Base-by-base conservation (phyloP, 2,888 invertebrate genomes). In the Tortricodes alternella region DNA sequence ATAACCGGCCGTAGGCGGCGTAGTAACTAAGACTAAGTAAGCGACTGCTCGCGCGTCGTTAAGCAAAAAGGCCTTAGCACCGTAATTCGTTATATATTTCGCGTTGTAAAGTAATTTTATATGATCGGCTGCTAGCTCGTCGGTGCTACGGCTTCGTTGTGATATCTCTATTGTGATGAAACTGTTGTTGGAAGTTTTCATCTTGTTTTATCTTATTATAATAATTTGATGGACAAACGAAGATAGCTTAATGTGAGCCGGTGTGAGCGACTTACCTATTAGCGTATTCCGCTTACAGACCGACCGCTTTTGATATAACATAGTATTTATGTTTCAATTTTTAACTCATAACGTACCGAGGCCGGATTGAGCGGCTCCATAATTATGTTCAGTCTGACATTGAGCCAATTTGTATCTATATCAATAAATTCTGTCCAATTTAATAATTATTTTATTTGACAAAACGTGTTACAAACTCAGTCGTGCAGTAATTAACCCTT, bases 251-350 rank as follows among this genome's bases (percentile, higher is more conserved):
- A 73, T 48, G 62, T 67, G 67, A 74, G 76, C 70, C 70, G 68
- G 74, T 73, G 68, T 71, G 66, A 73, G 67, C 67, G 65, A 68
- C 67, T 71, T 72, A 68, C 64, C 69, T 69, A 65, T 63, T 68
- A 71, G 71, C 73, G 74, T 76, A 78, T 71, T 73, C 78, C 69
- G 84, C 86, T 83, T 80, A 73, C 74, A 66, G 74, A 73, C 74
- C 70, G 81, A 75, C 62, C 73, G 85, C 84, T 83, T 85, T 83
- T 80, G 67, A 68, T 77, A 81, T 88, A 89, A 89, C 88, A 88
- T 89, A 88, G 85, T 88, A 82, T 86, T 88, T 89, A 89, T 86
- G 89, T 88, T 89, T 87, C 78, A 70, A 77, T 80, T 84, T n/a
- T 82, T 81, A 84, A 85, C 80, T 79, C 73, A 58, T 58, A 67